Percentiles rank a stretch among this genome's conserved stretches.
Conservation (phyloP, 2,113 vertebrate genomes). For the Siniperca knerii region DNA sequence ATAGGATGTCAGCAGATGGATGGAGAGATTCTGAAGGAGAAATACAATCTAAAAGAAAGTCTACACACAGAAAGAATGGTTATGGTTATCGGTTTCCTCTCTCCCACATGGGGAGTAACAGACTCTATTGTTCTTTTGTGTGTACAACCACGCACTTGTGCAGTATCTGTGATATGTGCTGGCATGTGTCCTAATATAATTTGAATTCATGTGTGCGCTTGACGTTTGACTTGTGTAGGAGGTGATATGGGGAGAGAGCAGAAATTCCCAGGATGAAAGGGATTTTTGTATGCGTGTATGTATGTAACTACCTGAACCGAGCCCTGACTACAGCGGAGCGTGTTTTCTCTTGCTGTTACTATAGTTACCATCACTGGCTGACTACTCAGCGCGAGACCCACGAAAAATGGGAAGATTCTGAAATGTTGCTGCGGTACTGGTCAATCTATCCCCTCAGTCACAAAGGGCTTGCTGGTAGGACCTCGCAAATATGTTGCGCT, state of each 20-base stretch:
- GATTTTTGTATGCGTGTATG: too few relatives aligned
- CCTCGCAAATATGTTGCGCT: too few relatives aligned
- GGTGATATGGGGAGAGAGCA: constrained; percentile 15
- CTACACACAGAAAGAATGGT: constrained; percentile 38
- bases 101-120: constrained; percentile 12
- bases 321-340: too few relatives aligned
- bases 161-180: constrained; percentile 31
- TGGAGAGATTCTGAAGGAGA: constrained; percentile 54
- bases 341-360: too few relatives aligned
- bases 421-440: too few relatives aligned
- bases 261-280: neutral
- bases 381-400: too few relatives aligned
- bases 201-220: constrained; percentile 39
- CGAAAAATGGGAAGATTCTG: too few relatives aligned
- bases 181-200: constrained; percentile 42
- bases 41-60: constrained; percentile 58
- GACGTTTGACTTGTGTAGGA: constrained; percentile 35
- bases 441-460: too few relatives aligned
- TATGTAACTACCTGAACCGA: too few relatives aligned
- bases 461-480: too few relatives aligned
- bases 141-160: neutral
- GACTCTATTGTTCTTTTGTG: constrained; percentile 23
- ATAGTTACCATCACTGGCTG: too few relatives aligned
- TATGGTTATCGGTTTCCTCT: constrained; percentile 36
- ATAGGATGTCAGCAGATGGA: constrained; percentile 66